phyloP scores from a whole-genome alignment of 1,140 invertebrate genomes.

The Leptinotarsa texana region DNA sequence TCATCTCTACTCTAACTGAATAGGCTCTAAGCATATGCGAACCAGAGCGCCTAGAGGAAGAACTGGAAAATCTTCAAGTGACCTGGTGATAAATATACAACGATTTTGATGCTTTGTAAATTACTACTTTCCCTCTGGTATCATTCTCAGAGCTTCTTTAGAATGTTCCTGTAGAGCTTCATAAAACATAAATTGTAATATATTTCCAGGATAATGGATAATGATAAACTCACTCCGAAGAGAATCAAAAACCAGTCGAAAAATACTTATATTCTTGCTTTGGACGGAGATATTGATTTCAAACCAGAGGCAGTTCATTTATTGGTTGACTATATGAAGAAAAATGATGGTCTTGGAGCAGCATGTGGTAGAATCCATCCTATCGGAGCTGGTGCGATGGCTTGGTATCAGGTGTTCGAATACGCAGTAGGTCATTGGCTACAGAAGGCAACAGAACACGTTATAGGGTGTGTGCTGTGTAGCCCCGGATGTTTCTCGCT shows the following conservation, averaged over 20 bases:
- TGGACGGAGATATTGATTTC: constrained; percentile 96
- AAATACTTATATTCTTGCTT: constrained; percentile 86
- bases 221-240: constrained; percentile 61
- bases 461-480: constrained; percentile 86
- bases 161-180: too few species aligned
- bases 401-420: constrained; percentile 94
- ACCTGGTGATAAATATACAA: too few species aligned
- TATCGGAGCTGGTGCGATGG: constrained; percentile 82
- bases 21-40: too few species aligned
- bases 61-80: too few species aligned
- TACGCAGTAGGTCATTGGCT: constrained; percentile 94
- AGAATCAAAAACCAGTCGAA: constrained; percentile 77
- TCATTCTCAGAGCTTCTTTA: too few species aligned
- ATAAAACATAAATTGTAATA: too few species aligned
- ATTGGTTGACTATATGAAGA: constrained; percentile 89
- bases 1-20: too few species aligned
- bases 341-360: constrained; percentile 83
- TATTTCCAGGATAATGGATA: constrained; percentile 69
- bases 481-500: constrained; percentile 92
- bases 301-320: constrained; percentile 83
- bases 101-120: too few species aligned
- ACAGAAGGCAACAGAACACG: constrained; percentile 93
- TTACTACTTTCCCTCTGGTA: too few species aligned
- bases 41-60: too few species aligned
- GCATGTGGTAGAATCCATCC: constrained; percentile 94